Conservation (phyloP, 1,140 invertebrate genomes). For the Mizuhopecten yessoensis region DNA sequence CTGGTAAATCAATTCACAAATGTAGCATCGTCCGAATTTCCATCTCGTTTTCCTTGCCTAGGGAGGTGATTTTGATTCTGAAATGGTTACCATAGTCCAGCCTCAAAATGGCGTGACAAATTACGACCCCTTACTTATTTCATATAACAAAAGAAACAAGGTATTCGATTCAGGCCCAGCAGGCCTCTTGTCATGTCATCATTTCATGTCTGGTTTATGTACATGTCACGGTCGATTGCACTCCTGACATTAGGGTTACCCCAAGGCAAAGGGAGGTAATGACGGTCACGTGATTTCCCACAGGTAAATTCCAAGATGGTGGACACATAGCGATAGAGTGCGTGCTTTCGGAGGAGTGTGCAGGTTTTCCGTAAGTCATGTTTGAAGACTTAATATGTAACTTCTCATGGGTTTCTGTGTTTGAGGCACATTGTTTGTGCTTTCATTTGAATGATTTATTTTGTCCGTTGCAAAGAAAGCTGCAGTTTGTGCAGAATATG, state of each 20-base stretch:
- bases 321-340: constrained; percentile 29
- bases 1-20: too few relatives aligned
- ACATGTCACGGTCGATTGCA: background rate
- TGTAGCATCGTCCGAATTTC: too few relatives aligned
- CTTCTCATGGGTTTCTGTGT: background rate
- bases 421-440: background rate
- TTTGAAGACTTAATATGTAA: background rate
- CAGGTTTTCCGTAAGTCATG: background rate
- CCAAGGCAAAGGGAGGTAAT: constrained; percentile 31
- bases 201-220: background rate
- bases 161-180: too few relatives aligned
- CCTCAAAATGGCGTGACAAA: too few relatives aligned
- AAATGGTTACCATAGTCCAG: too few relatives aligned
- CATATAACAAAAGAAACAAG: too few relatives aligned
- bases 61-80: too few relatives aligned
- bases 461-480: background rate
- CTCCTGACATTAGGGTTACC: constrained; percentile 17
- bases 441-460: background rate
- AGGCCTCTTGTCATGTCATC: too few relatives aligned
- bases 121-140: too few relatives aligned
- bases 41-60: too few relatives aligned
- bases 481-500: background rate
- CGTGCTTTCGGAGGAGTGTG: constrained; percentile 12
- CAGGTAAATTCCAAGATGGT: constrained; percentile 38
- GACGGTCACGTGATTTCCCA: constrained; percentile 14